A percentile compares a stretch with the other conserved stretches of the same genome.
Evolutionary conservation across 2,113 vertebrate species (phyloP).

Genomic region (Rhabdomys dilectus): DNA sequence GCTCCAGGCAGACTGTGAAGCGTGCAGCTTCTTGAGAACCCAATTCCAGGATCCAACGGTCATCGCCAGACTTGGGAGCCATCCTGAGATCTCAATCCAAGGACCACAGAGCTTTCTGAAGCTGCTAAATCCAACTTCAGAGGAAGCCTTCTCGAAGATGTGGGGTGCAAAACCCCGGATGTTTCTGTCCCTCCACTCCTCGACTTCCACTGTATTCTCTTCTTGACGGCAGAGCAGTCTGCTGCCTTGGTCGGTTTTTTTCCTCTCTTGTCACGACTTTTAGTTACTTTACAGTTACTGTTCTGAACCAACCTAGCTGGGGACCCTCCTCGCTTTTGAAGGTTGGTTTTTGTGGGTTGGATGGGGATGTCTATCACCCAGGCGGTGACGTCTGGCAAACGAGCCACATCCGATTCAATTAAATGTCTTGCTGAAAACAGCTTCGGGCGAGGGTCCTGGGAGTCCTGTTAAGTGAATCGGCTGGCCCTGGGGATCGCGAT

Average conservation of each 20-base stretch:
- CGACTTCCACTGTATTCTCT: not conserved
- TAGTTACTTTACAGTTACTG: not conserved
- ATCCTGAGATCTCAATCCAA: not conserved
- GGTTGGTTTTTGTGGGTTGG: constrained; percentile 61
- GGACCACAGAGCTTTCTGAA: rapidly evolving
- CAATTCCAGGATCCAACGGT: not conserved
- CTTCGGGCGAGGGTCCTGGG: constrained; percentile 58
- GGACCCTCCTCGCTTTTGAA: constrained; percentile 48
- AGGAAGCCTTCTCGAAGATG: not conserved
- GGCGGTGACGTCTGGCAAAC: constrained; percentile 78
- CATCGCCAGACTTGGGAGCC: not conserved
- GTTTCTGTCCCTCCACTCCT: no score
- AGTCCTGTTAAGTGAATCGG: constrained; percentile 56
- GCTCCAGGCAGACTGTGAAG: not conserved
- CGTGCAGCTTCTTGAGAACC: rapidly evolving
- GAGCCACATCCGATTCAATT: constrained; percentile 82
- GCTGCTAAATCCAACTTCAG: not conserved
- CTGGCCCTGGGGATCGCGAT: constrained; percentile 58
- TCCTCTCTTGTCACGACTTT: not conserved
- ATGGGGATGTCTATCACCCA: constrained; percentile 57
- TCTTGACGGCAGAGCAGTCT: rapidly evolving
- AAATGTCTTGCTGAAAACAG: constrained; percentile 77
- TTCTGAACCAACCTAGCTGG: not conserved
- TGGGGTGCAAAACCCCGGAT: not conserved
- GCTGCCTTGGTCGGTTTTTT: not conserved